Base-by-base conservation (phyloP, 2,888 invertebrate species). In the Sarcophaga carnaria region DNA sequence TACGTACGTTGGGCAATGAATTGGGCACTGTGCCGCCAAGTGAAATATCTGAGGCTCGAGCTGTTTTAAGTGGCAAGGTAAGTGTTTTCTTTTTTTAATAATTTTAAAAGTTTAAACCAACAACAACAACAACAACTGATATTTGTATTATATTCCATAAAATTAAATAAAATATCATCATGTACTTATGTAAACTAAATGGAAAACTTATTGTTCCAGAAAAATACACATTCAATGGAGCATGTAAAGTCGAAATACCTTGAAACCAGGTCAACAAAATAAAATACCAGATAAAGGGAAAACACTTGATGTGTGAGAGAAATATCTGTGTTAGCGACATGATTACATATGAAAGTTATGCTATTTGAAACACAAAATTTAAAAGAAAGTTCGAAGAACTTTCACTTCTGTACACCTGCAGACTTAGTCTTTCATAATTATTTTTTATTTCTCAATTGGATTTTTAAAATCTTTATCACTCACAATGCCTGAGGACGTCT, bases 1-100 rank as follows among this genome's bases (percentile, higher is more conserved):
- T 96, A 45, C 95, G 96, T 89, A 97, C 97, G 0, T 86, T 93
- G 69, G 94, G 93, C 54, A 92, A 92, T 49, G 93, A 94, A 82
- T 90, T 91, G 77, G 93, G 93, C 84, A 91, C 92, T 12, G 90
- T 92, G 83, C 93, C 93, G 11, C 93, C 93, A 60, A 92, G 92
- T 81, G 94, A 94, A 89, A 89, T 94, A 67, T 93, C 94, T 47
- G 92, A 93, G 54, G 94, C 94, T 6, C 89, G 94, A 20, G 90
- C 91, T 63, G 90, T 93, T 66, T 89, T 94, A 2, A 93, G 94
- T 84, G 93, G 93, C 88, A 94, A 94, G 93, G 93, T 94, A 85
- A 90, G 91, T 90, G 12, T 14, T 22, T 22, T 14, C 17, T 62
- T 6, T 25, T 6, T 37, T 59, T 49, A 14, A 25, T 54, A 10